Conservation (phyloP, 2,888 invertebrate species). For the Lithosia quadra region DNA sequence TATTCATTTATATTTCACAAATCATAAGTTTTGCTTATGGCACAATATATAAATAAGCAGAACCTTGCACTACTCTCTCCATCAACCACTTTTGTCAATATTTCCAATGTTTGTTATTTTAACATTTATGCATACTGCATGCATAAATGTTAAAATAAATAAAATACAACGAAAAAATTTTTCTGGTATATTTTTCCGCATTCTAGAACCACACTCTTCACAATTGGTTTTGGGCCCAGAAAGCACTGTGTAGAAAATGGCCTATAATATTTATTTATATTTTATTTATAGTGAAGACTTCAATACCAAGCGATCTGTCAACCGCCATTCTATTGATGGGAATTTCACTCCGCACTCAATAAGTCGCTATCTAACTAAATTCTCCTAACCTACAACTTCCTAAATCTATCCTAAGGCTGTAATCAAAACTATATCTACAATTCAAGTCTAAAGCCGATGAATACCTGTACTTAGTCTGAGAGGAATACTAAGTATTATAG, state of each 20-base stretch:
- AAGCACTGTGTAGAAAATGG: not conserved
- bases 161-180: no score
- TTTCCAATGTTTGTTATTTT: no score
- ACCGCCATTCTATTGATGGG: constrained; percentile 33
- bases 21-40: no score
- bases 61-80: no score
- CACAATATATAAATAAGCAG: no score
- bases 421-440: constrained; percentile 20
- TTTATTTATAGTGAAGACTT: not conserved
- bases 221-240: no score
- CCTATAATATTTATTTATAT: not conserved
- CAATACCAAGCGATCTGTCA: not conserved
- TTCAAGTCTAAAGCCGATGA: not conserved
- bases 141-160: no score
- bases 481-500: not conserved
- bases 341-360: constrained; percentile 27
- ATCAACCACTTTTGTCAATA: no score
- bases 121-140: no score
- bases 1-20: no score
- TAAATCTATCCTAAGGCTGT: constrained; percentile 25
- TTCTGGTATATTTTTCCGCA: no score
- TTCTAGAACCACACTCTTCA: no score
- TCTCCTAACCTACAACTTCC: constrained; percentile 21
- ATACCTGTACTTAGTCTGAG: not conserved
- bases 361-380: constrained; percentile 37